Percentiles rank a stretch among this genome's conserved stretches.
These are phyloP conservation scores for Amazona guildingii DNA, from an alignment of 2,113 vertebrate genomes.

Conservation along the genomic window DNA sequence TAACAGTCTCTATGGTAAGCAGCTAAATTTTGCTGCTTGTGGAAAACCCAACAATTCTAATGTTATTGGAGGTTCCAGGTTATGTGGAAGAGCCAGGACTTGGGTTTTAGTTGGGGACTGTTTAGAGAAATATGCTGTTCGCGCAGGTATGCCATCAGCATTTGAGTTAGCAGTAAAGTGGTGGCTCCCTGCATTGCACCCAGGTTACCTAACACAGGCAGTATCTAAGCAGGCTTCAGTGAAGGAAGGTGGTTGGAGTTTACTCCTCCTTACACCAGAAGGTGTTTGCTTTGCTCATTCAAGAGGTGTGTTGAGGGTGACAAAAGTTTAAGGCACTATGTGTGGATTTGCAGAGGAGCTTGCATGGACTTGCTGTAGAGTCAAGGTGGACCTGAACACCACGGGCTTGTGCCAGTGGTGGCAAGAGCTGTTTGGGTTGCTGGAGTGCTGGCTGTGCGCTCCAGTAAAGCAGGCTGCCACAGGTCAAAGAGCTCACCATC, in stretches of 20 bases:
- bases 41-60: background rate
- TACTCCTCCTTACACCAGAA: background rate
- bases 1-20: background rate
- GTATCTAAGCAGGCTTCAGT: background rate
- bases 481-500: background rate
- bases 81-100: background rate
- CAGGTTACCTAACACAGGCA: background rate
- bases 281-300: background rate
- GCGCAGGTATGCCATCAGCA: background rate
- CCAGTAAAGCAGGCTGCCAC: background rate
- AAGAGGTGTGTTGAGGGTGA: background rate
- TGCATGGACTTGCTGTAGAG: background rate
- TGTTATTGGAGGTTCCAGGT: background rate
- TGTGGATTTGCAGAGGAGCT: background rate
- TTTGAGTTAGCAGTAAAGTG: fast-evolving
- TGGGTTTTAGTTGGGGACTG: background rate
- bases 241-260: background rate
- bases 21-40: background rate
- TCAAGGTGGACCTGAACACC: background rate
- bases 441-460: background rate
- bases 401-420: fast-evolving
- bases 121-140: background rate
- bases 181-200: background rate
- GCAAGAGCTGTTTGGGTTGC: fast-evolving
- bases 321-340: background rate